A percentile compares a stretch with the other conserved stretches of the same genome.
phyloP scores from a whole-genome alignment of 1,140 invertebrate genomes.

The Zaprionus capensis region DNA sequence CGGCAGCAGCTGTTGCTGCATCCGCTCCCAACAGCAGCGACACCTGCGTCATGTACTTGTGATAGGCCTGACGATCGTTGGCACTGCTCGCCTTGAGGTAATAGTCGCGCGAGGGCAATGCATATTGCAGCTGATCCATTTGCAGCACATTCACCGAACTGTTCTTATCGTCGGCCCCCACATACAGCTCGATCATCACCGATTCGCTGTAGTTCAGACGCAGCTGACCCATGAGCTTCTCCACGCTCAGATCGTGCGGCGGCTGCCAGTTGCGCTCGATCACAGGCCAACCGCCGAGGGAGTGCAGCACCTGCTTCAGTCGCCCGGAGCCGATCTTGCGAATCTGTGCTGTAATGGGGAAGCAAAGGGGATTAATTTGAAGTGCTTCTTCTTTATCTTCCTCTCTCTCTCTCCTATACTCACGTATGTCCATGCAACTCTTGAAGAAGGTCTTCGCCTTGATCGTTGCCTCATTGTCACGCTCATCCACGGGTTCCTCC shows the following conservation, averaged over 20 bases:
- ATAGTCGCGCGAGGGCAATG: conserved; percentile 92
- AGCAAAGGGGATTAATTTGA: neutral
- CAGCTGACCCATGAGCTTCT: conserved; percentile 88
- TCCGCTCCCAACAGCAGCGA: conserved; percentile 90
- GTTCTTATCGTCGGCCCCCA: conserved; percentile 94
- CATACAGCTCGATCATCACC: conserved; percentile 91
- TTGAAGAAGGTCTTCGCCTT: conserved; percentile 94
- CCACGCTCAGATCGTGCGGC: conserved; percentile 86
- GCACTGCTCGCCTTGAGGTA: conserved; percentile 90
- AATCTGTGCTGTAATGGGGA: conserved; percentile 87
- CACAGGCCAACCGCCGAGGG: conserved; percentile 92
- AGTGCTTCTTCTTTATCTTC: neutral
- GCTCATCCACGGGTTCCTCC: conserved; percentile 87
- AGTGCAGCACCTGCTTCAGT: conserved; percentile 86
- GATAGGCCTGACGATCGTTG: conserved; percentile 89
- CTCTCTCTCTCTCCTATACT: conserved; percentile 84
- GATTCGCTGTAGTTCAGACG: conserved; percentile 90
- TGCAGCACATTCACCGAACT: conserved; percentile 94
- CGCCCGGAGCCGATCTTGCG: conserved; percentile 88
- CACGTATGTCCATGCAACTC: conserved; percentile 94
- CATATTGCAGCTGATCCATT: conserved; percentile 92
- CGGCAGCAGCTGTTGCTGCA: conserved; percentile 86
- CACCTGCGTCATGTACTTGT: conserved; percentile 91
- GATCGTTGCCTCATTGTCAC: conserved; percentile 89
- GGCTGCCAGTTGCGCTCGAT: conserved; percentile 88